These are phyloP conservation scores for Colistium nudipinnis DNA, from an alignment of 2,113 vertebrate genomes.

Conservation along the genomic window DNA sequence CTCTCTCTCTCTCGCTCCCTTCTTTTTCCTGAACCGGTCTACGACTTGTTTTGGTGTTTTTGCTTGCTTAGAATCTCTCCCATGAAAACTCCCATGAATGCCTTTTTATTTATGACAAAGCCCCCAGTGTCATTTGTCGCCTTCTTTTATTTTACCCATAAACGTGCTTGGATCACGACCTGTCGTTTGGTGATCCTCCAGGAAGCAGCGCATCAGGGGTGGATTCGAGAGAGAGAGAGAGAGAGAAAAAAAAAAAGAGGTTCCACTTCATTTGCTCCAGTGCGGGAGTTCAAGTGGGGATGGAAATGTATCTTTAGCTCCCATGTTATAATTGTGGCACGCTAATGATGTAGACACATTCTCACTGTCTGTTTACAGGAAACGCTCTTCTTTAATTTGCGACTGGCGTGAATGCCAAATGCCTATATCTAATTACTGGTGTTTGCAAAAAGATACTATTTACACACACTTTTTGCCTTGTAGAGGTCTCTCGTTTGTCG, in stretches of 20 bases:
- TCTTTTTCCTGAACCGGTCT: background rate
- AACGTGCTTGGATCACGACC: conserved; percentile 17
- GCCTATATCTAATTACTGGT: conserved; percentile 81
- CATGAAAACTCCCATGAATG: background rate
- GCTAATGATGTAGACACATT: conserved; percentile 81
- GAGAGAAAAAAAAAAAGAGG: conserved; percentile 20
- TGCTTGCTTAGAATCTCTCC: background rate
- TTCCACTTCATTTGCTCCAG: conserved; percentile 70
- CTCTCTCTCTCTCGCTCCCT: background rate
- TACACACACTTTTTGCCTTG: conserved; percentile 65
- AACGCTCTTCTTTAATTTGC: conserved; percentile 78
- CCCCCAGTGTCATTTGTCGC: conserved; percentile 12
- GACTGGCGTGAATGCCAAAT: conserved; percentile 71
- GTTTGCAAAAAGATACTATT: conserved; percentile 77
- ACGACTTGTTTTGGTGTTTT: conserved; percentile 7
- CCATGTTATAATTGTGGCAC: conserved; percentile 81
- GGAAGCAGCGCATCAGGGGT: conserved; percentile 15
- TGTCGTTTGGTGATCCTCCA: conserved; percentile 14
- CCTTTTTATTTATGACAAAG: conserved; percentile 1
- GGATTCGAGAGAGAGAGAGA: conserved; percentile 30
- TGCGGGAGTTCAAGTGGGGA: conserved; percentile 59
- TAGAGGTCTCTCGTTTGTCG: conserved; percentile 51
- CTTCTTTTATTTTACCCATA: conserved; percentile 14
- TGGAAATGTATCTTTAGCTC: conserved; percentile 77
- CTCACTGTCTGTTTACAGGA: conserved; percentile 78